Base-by-base conservation (phyloP, 2,888 invertebrate genomes). In the Dione juno region DNA sequence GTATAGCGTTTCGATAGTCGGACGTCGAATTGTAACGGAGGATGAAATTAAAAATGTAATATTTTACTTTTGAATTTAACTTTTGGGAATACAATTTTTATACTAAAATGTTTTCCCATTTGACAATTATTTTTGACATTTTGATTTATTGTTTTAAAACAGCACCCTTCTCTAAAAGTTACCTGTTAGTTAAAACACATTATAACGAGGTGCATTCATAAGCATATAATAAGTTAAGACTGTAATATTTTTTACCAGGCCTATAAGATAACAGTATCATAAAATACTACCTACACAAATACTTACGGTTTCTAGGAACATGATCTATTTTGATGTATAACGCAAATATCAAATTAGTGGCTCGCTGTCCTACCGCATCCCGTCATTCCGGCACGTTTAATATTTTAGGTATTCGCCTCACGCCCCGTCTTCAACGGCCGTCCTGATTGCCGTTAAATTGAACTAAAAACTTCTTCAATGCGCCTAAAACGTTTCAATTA, bases 371-470 rank as follows among this genome's bases (percentile, higher is more conserved):
- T 82, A 77, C 79, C 77, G 80, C 78, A 81, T 78, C 81, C 84
- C 84, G 83, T 86, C 86, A 88, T 87, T 85, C 85, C 82, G 81
- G 82, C 84, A 85, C 88, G 86, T 89, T 92, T 92, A 91, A 92
- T 92, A 92, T 89, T 91, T 92, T 87, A 89, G 83, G 80, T 80
- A 93, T 92, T 91, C 93, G 74, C 77, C 87, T 91, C 93, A 93
- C 93, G 93, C 91, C 82, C 85, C 88, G 79, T 88, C 90, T 90
- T 90, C 91, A 90, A 90, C 92, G 87, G 92, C 87, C 91, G 88
- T 87, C 89, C 89, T 93, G 93, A 93, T 93, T 93, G 93, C 92
- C 85, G 89, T 90, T 89, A 93, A 93, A 93, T 93, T 93, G 90
- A 92, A 92, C 93, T 93, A 93, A 93, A 92, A 93, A 93, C 90